A percentile compares a stretch with the other conserved stretches of the same genome.
These are phyloP conservation scores for Pterocles gutturalis DNA, from an alignment of 2,113 vertebrate species.

Conservation along the genomic window DNA sequence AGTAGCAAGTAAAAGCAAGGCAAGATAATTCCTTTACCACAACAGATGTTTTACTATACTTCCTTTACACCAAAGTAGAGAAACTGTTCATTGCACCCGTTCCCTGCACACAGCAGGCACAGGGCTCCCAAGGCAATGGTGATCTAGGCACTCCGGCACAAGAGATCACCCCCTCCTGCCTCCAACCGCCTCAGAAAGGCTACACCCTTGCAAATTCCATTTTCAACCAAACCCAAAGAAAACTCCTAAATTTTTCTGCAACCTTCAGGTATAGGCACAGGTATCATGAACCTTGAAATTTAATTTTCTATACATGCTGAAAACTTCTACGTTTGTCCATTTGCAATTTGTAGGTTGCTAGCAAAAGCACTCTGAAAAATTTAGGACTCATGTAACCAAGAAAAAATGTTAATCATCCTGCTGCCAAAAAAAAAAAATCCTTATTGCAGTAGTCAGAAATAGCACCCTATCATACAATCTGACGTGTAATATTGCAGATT, in stretches of 20 bases:
- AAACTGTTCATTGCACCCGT: background rate
- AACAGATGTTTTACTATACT: background rate
- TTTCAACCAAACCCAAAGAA: background rate
- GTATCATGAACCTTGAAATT: background rate
- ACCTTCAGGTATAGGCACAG: background rate
- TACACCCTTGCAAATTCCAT: background rate
- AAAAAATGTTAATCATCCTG: background rate
- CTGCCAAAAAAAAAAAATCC: background rate
- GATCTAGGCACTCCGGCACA: background rate
- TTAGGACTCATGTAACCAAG: background rate
- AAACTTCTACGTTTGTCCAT: background rate
- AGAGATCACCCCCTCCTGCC: background rate
- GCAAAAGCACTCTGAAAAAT: background rate
- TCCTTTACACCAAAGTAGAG: background rate
- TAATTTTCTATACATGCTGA: background rate
- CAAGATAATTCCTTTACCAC: conserved; percentile 2
- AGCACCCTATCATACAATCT: background rate
- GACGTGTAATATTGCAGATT: background rate
- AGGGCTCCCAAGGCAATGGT: background rate
- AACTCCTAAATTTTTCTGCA: background rate
- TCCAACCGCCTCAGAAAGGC: background rate
- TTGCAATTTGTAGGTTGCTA: background rate
- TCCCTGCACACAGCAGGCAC: background rate
- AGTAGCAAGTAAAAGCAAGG: background rate
- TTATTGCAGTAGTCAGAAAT: background rate